Evolutionary conservation across 2,888 invertebrate genomes (phyloP).

Genomic region (Punctoribates punctum): DNA sequence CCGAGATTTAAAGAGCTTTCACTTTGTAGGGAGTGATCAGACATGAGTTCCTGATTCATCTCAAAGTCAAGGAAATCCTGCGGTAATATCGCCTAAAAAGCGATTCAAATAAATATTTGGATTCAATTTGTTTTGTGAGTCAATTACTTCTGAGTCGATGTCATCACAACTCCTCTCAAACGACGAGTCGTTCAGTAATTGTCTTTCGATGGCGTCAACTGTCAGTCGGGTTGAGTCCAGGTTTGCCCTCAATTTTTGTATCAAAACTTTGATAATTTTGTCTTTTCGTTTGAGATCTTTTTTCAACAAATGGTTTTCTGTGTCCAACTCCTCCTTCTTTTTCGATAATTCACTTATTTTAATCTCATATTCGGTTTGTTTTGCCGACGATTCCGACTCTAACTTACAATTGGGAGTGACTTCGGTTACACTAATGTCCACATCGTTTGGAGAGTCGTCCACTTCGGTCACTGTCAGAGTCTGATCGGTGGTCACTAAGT

Average conservation of each 20-base stretch:
- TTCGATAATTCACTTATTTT: not conserved
- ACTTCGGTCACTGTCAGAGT: too few relatives aligned
- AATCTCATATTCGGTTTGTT: not conserved
- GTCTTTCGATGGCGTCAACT: not conserved
- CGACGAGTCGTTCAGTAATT: not conserved
- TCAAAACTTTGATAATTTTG: not conserved
- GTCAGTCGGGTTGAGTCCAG: slow-evolving; percentile 6
- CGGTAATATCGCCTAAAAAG: not conserved
- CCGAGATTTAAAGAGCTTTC: not conserved
- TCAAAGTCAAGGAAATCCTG: slow-evolving; percentile 19
- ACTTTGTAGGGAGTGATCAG: not conserved
- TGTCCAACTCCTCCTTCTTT: not conserved
- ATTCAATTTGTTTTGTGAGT: not conserved
- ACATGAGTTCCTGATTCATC: slow-evolving; percentile 10
- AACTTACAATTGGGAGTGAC: too few relatives aligned
- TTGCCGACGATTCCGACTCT: too few relatives aligned
- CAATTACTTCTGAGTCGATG: not conserved
- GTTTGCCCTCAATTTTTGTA: not conserved
- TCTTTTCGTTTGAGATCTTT: slow-evolving; percentile 3
- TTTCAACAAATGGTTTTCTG: not conserved
- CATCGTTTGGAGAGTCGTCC: too few relatives aligned
- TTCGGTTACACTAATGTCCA: too few relatives aligned
- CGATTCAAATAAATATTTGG: not conserved
- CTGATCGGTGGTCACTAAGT: too few relatives aligned
- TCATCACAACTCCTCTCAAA: not conserved